Evolutionary conservation across 1,140 invertebrate species (phyloP).

Genomic region (Mamestra configurata): DNA sequence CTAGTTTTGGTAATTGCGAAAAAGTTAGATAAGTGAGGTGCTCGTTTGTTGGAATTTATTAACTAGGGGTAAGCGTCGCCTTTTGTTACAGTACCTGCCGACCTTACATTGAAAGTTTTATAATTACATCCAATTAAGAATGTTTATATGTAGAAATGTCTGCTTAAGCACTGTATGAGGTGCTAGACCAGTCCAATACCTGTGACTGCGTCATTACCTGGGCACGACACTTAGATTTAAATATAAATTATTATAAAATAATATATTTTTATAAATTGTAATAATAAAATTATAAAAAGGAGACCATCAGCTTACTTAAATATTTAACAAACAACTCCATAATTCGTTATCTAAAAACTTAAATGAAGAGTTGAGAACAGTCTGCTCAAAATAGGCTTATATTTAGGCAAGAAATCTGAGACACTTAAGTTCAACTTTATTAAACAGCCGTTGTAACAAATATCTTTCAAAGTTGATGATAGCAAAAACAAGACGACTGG

Average conservation of each 20-base stretch:
- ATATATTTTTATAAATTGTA: too few relatives aligned
- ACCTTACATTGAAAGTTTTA: neutral
- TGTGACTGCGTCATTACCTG: too few relatives aligned
- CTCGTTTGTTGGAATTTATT: constrained; percentile 6
- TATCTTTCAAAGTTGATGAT: constrained; percentile 22
- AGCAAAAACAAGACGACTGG: constrained; percentile 10
- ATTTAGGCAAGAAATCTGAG: neutral
- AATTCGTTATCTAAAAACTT: neutral
- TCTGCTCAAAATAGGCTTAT: neutral
- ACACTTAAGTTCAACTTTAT: neutral
- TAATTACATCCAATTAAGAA: too few relatives aligned
- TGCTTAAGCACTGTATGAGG: too few relatives aligned
- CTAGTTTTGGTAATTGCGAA: constrained; percentile 45
- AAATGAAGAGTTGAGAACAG: neutral
- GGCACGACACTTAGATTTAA: too few relatives aligned
- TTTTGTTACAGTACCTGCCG: neutral
- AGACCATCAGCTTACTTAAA: neutral
- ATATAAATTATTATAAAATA: too few relatives aligned
- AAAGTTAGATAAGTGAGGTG: constrained; percentile 1
- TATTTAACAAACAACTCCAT: neutral
- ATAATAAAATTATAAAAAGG: too few relatives aligned
- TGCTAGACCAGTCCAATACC: too few relatives aligned
- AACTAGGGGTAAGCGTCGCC: neutral
- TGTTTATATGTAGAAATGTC: too few relatives aligned
- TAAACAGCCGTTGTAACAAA: constrained; percentile 21